Evolutionary conservation across 2,113 vertebrate species (phyloP), one percentile per base, ranked within the genome.

Genomic region (Lampris incognitus): DNA sequence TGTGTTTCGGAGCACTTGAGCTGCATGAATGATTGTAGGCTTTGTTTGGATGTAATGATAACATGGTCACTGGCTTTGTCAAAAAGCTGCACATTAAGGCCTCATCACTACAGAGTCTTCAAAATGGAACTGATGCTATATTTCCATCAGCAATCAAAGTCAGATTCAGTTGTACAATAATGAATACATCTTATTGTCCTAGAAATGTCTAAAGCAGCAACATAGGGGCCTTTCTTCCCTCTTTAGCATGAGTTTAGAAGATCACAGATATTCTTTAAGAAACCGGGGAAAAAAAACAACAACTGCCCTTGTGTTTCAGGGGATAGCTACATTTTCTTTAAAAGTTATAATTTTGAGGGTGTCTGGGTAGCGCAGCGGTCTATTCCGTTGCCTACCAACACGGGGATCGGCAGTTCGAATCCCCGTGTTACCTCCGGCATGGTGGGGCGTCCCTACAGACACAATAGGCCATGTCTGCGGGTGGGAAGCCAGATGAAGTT

Each of bases 1-100:
- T 82, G 74, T 84, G 77, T 69, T 79, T 72, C 71, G 69, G 66
- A 90, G 90, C 91, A 88, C 91, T 92, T 90, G 90, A 91, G 85
- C 78, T 85, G 84, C 87, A 81, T 85, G 75, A 92, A 92, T 92
- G 93, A 93, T 93, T 92, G 73, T 76, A 90, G 83, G 77, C 79
- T 90, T 74, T 82, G 78, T 74, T 81, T 65, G 62, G 70, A 89
- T 80, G 49, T 82, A 87, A 63, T 84, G 80, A 92, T 79, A 87
- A 72, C 50, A 59, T 66, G 82, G 78, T 83, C 76, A n/a, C n/a
- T n/a, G n/a, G n/a, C n/a, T 72, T 69, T 86, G 81, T 90, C 83
- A 85, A 72, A 24, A 74, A 79, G 74, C 83, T 83, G 76, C 81
- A 67, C 86, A 89, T 92, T 86, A 92, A 85, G 74, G 78, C 76